Base-by-base conservation (phyloP, 2,888 invertebrate species). In the Drosophila nigricruria region DNA sequence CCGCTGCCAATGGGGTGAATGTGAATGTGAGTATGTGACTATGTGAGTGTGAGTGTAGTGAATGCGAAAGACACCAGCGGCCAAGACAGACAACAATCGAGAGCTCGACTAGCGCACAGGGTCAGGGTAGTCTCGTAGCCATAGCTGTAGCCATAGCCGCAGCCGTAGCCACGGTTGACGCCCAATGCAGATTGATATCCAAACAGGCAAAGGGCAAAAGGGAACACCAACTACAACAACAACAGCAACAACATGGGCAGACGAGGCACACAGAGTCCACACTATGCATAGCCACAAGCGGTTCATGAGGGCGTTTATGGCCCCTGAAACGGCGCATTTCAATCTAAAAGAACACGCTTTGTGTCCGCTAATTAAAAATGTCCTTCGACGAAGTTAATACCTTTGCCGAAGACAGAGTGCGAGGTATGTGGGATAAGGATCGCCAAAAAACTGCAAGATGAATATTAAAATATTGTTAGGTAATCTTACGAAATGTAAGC, bases 161-260 rank as follows among this genome's bases (percentile, higher is more conserved):
- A 32, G 62, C 62, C 20, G 50, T 34, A 36, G 54, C 67, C 65
- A 56, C 67, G 62, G 79, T 79, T 70, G 67, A 83, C 83, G 86
- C 89, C 83, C 87, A 69, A 80, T 76, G 77, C 81, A 86, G 89
- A 84, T 85, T 85, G 86, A 79, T 79, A 82, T 82, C 75, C 70
- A 65, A 65, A 72, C 61, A 70, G 65, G 69, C 62, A 61, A 61
- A 47, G 36, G 64, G 63, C 77, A 54, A 72, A 49, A 49, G 47
- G 57, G 53, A 68, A 60, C 27, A 52, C 30, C 64, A 71, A 67
- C 72, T 8, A 18, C 38, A 2, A 38, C 20, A 5, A 12, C 69
- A 56, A 63, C 70, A 73, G 38, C 68, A 72, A 64, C 56, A 70
- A 25, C 5, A 16, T 5, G 18, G 50, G 34, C 52, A 69, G 77